phyloP scores from a whole-genome alignment of 2,797 vertebrate species.

The Poeciliopsis infans region DNA sequence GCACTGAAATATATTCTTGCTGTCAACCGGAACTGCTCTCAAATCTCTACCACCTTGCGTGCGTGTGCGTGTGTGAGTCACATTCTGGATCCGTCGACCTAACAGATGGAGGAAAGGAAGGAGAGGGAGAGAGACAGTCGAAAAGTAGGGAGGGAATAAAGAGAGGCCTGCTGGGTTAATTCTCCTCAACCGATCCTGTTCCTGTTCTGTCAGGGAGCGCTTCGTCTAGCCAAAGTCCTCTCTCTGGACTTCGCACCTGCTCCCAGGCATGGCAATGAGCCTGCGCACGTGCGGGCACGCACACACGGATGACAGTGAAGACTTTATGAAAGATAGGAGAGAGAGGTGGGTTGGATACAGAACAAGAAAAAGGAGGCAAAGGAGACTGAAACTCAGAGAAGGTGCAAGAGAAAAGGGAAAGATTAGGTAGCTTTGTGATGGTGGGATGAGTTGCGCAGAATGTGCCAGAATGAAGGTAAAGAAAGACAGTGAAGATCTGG shows the following conservation, averaged over 20 bases:
- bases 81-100: conserved; percentile 59
- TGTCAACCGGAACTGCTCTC: conserved; percentile 37
- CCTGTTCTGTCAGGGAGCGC: conserved; percentile 71
- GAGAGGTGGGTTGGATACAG: conserved; percentile 35
- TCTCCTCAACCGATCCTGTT: conserved; percentile 78
- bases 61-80: conserved; percentile 38
- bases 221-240: conserved; percentile 65
- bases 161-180: conserved; percentile 74
- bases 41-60: conserved; percentile 35
- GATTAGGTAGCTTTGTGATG: conserved; percentile 16
- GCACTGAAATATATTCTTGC: conserved; percentile 17
- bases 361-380: conserved; percentile 25
- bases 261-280: conserved; percentile 72
- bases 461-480: conserved; percentile 29
- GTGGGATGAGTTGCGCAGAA: conserved; percentile 28
- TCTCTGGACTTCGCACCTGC: conserved; percentile 68
- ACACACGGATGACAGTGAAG: conserved; percentile 47
- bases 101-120: conserved; percentile 61
- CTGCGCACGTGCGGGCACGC: conserved; percentile 26
- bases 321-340: conserved; percentile 35
- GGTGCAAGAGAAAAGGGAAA: conserved; percentile 18
- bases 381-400: conserved; percentile 12
- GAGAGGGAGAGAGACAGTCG: conserved; percentile 30
- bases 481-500: conserved; percentile 31
- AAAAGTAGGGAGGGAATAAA: conserved; percentile 20